A percentile compares a stretch with the other conserved stretches of the same genome.
phyloP scores from a whole-genome alignment of 2,113 vertebrate species.

The Raja brachyura region DNA sequence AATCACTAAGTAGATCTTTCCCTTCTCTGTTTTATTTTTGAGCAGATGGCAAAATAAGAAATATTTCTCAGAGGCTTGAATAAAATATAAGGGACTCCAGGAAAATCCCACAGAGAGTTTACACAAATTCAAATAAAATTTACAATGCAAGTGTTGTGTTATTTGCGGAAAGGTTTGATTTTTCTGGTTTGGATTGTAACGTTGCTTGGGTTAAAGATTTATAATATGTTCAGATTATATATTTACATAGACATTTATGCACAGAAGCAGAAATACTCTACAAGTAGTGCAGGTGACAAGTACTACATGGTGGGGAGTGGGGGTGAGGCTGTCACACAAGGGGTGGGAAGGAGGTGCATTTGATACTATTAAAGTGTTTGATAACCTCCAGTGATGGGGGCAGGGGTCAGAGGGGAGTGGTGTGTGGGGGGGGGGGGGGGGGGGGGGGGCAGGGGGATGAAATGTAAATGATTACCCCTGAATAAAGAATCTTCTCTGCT shows the following conservation, averaged over 20 bases:
- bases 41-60: constrained; percentile 20
- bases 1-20: neutral
- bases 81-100: neutral
- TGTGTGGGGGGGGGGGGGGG: too few relatives aligned
- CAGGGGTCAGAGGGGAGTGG: too few relatives aligned
- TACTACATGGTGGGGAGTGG: too few relatives aligned
- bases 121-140: neutral
- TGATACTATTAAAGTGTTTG: too few relatives aligned
- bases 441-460: too few relatives aligned
- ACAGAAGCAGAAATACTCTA: too few relatives aligned
- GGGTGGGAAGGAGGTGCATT: too few relatives aligned
- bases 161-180: neutral
- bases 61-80: neutral
- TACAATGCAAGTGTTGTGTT: neutral
- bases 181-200: neutral
- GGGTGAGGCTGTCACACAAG: too few relatives aligned
- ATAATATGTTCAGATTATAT: neutral
- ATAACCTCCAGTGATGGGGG: too few relatives aligned
- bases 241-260: neutral
- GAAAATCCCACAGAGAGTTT: neutral
- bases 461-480: too few relatives aligned
- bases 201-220: neutral
- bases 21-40: neutral
- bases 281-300: too few relatives aligned
- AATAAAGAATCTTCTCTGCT: too few relatives aligned